Evolutionary conservation across 2,888 invertebrate genomes (phyloP), one percentile per base, ranked within the genome.

Genomic region (Argyresthia albistria): DNA sequence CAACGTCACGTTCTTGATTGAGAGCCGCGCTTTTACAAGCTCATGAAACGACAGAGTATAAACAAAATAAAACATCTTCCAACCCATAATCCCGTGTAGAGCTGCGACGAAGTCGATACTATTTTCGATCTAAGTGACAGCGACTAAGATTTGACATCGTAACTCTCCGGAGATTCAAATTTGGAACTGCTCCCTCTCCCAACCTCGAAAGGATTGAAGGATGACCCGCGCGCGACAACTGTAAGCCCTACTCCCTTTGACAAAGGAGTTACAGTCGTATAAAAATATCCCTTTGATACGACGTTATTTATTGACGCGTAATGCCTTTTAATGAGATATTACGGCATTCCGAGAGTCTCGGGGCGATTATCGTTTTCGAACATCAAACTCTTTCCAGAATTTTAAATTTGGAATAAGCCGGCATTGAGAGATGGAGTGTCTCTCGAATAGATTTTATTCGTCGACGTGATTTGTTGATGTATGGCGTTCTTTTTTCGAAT

Each of bases 341-440:
- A 79, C 76, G 70, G 73, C 78, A 81, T 80, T 79, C 80, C 79
- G 66, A 65, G 70, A 57, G 63, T 52, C 53, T 68, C 63, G 63
- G 62, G 63, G 63, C 73, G 80, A 80, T 79, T 80, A 81, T 80
- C 81, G 75, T 79, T 53, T 71, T 66, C 70, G 69, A 73, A 75
- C 76, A 75, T 76, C 78, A 75, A 80, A 81, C 80, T 80, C 76
- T 81, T 83, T 79, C 74, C 76, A 80, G 79, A 80, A 80, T 76
- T 78, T 76, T 80, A 81, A 80, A 81, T 82, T 80, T 78, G 71
- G 80, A 78, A 78, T 69, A 70, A 67, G 64, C 60, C 62, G 64
- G 69, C 65, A 65, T 66, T 81, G 76, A 80, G 74, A 76, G 76
- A 80, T 75, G 73, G 72, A 68, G 74, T 77, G 75, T 76, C 73